Base-by-base conservation (phyloP, 1,140 invertebrate genomes). In the Drosophila ambigua region DNA sequence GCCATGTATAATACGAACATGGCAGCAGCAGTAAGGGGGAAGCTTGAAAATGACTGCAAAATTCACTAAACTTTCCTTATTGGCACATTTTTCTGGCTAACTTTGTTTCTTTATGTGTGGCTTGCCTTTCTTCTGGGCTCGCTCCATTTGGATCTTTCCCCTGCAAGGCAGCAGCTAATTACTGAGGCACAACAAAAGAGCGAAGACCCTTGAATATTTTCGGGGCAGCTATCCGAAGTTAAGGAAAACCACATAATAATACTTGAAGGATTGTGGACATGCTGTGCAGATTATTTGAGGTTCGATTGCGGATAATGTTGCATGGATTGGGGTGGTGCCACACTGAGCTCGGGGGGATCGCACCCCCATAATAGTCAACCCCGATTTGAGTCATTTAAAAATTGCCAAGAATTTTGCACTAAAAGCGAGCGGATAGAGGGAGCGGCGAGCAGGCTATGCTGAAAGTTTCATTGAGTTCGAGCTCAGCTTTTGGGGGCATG, bases 91-190 rank as follows among this genome's bases (percentile, higher is more conserved):
- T 16, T 16, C 1, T 20, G 20, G 20, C 2, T 20, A 20, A 20
- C 20, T 20, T 20, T 20, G 20, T 20, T 20, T 20, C 20, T 20
- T 20, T 20, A 20, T 20, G 20, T 20, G 20, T 20, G 20, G 20
- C 1, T 20, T 20, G 1, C 1, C 1, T 20, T 20, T 20, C 1
- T 46, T 43, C 39, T 49, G 61, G 59, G 71, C 62, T 31, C 8
- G 7, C 8, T 64, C 54, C 66, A 68, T 61, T 72, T 31, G 31
- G 8, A 31, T 24, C 23, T 66, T 59, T 43, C 62, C 31, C 43
- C 20, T 65, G 53, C 44, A 31, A 63, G 44, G 23, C 49, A 35
- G 55, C 51, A 72, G 64, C 50, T 67, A 64, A 59, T 72, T 72
- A 61, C 63, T 59, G 46, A 39, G 11, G 31, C 49, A 48, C 43